Percentiles rank a stretch among this genome's conserved stretches.
phyloP scores from a whole-genome alignment of 2,797 vertebrate genomes.

The Microctenopoma stevenorrisi region DNA sequence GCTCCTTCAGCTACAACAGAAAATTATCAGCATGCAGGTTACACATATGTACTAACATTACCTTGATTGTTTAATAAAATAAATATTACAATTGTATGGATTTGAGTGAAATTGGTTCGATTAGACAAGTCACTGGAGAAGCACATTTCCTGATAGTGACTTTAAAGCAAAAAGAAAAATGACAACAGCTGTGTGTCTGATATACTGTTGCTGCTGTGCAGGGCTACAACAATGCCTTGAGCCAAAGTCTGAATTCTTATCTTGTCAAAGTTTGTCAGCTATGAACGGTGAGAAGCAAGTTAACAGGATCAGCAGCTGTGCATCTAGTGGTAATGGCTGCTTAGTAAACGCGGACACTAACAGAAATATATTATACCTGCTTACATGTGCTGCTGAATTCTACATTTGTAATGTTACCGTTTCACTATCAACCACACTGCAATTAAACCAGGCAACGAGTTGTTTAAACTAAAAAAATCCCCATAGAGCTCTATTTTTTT shows the following conservation, averaged over 20 bases:
- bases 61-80: background rate
- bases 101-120: background rate
- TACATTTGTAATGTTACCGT: slow-evolving; percentile 12
- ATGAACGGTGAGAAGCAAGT: background rate
- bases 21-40: slow-evolving; percentile 1
- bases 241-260: slow-evolving; percentile 21
- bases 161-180: slow-evolving; percentile 16
- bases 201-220: slow-evolving; percentile 7
- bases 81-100: background rate
- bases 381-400: slow-evolving; percentile 24
- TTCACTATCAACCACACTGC: slow-evolving; percentile 36
- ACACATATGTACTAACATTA: slow-evolving; percentile 16
- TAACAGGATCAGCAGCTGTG: slow-evolving; percentile 10
- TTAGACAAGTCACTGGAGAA: slow-evolving; percentile 9
- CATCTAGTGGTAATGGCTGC: slow-evolving; percentile 3
- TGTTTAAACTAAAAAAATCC: slow-evolving; percentile 41
- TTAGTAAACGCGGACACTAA: background rate
- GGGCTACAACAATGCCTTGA: slow-evolving; percentile 20
- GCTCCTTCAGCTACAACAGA: slow-evolving; percentile 6
- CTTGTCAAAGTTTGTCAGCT: slow-evolving; percentile 21
- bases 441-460: slow-evolving; percentile 51
- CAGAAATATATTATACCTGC: slow-evolving; percentile 5
- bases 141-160: background rate
- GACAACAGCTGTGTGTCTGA: slow-evolving; percentile 9
- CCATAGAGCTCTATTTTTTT: slow-evolving; percentile 54